Percentiles rank a stretch among this genome's conserved stretches.
phyloP scores from a whole-genome alignment of 2,888 invertebrate genomes.

The Anodontia alba region DNA sequence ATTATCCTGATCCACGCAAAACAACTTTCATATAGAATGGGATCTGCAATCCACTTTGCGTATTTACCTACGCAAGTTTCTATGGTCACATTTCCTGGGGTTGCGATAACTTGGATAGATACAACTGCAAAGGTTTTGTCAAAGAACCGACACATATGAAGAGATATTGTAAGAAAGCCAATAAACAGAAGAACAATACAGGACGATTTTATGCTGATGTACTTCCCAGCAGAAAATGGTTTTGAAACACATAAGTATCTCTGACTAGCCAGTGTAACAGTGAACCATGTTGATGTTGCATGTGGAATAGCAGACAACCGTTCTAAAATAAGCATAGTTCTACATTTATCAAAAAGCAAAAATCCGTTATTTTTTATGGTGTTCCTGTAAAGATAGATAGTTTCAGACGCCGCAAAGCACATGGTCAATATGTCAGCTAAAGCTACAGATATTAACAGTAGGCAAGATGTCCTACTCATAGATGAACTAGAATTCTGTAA shows the following conservation, averaged over 20 bases:
- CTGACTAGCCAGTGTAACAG: not conserved
- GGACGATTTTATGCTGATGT: not conserved
- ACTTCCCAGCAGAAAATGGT: not conserved
- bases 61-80: not conserved
- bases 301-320: not conserved
- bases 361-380: not conserved
- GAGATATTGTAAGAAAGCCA: not conserved
- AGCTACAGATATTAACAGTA: not conserved
- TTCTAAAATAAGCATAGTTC: not conserved
- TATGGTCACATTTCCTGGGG: not conserved
- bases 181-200: not conserved
- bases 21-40: not conserved
- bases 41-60: not conserved
- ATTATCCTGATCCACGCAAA: not conserved
- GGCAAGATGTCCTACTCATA: not conserved
- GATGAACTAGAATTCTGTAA: not conserved
- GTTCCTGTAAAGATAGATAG: not conserved
- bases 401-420: not conserved
- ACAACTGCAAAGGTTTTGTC: not conserved
- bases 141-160: conserved; percentile 1
- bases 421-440: not conserved
- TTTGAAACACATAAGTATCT: not conserved
- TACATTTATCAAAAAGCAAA: not conserved
- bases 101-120: not conserved
- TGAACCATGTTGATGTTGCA: not conserved